Percentiles rank a stretch among this genome's conserved stretches.
Evolutionary conservation across 2,113 vertebrate genomes (phyloP).

Genomic region (Pachyramphus minor): DNA sequence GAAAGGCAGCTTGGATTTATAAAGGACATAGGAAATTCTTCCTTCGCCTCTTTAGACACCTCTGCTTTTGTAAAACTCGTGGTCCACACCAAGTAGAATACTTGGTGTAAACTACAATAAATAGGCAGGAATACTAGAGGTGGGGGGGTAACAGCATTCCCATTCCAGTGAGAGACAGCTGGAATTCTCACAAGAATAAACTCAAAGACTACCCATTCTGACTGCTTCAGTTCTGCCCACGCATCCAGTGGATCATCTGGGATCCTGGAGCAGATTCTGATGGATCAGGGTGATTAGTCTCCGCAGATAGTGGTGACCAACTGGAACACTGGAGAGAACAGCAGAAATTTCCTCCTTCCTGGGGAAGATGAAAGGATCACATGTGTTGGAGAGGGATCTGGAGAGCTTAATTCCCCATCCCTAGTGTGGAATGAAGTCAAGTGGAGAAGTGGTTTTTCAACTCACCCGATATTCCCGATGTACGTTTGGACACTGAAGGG

Average conservation of each 20-base stretch:
- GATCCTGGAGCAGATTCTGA: constrained; percentile 48
- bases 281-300: constrained; percentile 66
- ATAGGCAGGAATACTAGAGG: background rate
- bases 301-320: constrained; percentile 70
- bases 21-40: background rate
- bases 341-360: constrained; percentile 69
- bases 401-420: background rate
- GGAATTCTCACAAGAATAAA: background rate
- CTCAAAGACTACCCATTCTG: background rate
- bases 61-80: background rate
- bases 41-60: background rate
- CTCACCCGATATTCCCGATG: constrained; percentile 72
- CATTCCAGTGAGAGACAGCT: background rate
- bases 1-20: background rate
- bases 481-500: constrained; percentile 61
- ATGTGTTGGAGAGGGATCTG: accelerated
- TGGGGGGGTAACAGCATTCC: background rate
- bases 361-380: constrained; percentile 12
- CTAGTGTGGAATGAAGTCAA: background rate
- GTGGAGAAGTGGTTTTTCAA: background rate
- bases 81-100: background rate
- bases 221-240: background rate
- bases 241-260: background rate
- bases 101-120: background rate
- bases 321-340: constrained; percentile 62